Evolutionary conservation across 2,888 invertebrate species (phyloP), one percentile per base, ranked within the genome.

Genomic region (Hypercompe scribonia): DNA sequence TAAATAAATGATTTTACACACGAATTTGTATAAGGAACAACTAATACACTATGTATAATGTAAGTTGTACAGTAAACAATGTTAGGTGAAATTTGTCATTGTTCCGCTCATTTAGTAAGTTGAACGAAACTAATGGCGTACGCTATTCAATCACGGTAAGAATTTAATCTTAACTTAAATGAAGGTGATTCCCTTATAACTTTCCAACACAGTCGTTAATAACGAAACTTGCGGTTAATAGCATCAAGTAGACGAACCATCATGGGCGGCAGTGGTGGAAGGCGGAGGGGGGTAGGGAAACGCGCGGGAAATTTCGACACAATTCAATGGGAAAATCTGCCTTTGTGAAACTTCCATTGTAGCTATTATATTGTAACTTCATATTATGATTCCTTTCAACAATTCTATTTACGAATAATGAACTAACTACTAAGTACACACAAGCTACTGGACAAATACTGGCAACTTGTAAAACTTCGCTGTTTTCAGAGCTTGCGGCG

Each of bases 171-270:
- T 87, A 94, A 94, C 91, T 94, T 93, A 92, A 94, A 94, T 94
- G 89, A 92, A 94, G 92, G 94, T 93, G 92, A 94, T 94, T 94
- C 92, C 90, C 90, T 92, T 91, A 90, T 90, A 94, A 94, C 91
- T 95, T 95, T 92, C 89, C 88, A 90, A 91, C 93, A 91, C 90
- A 93, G 93, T 92, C 90, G 92, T 93, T 94, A 94, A 94, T 95
- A 94, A 94, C 93, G 90, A 93, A 94, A 94, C 94, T 94, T 94
- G 94, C 86, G 93, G 93, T 93, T 93, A 92, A 93, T 91, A 93
- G 92, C 92, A 84, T 86, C 77, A 83, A 80, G 85, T 78, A 81
- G 85, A 80, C 71, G 78, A 78, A 71, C 34, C 36, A 68, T 77
- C 68, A 74, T 67, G 73, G 72, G 76, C 3, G 72, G 68, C 73